These are phyloP conservation scores for Sarcophaga caerulescens DNA, from an alignment of 2,888 invertebrate genomes.

Conservation along the genomic window DNA sequence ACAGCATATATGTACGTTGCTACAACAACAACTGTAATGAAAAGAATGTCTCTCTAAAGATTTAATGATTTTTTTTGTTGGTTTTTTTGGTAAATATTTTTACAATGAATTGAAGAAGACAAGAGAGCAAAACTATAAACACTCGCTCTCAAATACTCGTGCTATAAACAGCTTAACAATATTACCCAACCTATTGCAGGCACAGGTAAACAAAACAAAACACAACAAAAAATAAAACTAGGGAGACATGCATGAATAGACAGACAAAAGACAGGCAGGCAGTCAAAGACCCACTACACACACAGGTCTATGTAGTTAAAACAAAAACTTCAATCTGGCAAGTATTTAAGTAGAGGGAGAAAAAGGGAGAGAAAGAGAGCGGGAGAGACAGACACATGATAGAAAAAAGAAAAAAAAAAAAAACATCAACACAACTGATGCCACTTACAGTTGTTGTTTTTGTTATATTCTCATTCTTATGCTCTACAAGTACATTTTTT, in stretches of 20 bases:
- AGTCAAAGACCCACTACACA: background rate
- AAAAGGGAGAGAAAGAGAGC: background rate
- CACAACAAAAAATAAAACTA: background rate
- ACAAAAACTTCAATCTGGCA: background rate
- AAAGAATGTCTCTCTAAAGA: conserved; percentile 38
- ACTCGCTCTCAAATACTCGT: background rate
- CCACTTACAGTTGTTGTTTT: background rate
- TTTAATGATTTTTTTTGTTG: conserved; percentile 34
- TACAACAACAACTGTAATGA: background rate
- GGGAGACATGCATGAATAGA: background rate
- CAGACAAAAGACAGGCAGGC: background rate
- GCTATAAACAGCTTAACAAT: background rate
- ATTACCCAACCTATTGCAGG: background rate
- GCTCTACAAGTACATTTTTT: background rate
- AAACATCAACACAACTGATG: background rate
- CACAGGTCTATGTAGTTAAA: conserved; percentile 1
- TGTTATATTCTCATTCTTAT: background rate
- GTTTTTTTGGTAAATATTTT: conserved; percentile 1
- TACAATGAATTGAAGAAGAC: conserved; percentile 1
- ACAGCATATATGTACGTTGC: no score
- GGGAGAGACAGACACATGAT: background rate
- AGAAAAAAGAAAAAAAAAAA: no score
- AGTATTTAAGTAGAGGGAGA: background rate
- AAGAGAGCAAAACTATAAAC: background rate
- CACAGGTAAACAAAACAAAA: background rate